Percentiles rank a stretch among this genome's conserved stretches.
phyloP scores from a whole-genome alignment of 2,113 vertebrate genomes.

The Corythaixoides concolor region DNA sequence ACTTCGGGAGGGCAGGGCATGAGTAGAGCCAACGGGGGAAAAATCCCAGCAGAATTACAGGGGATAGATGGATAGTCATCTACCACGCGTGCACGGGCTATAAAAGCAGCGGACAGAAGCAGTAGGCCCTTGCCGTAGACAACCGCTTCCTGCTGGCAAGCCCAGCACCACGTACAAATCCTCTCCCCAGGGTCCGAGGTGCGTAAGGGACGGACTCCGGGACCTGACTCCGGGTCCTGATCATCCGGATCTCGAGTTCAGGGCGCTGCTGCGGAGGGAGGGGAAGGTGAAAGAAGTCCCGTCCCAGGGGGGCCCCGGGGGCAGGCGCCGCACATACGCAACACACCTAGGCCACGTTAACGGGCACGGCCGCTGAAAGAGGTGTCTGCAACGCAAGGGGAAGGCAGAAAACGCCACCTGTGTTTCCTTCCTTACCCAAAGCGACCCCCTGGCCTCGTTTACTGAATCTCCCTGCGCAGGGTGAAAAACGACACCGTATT shows the following conservation, averaged over 20 bases:
- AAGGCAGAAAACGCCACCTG: fast-evolving
- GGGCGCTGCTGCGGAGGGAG: background rate
- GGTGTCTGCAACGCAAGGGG: background rate
- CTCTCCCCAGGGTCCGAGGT: background rate
- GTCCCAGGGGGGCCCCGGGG: background rate
- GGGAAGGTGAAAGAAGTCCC: background rate
- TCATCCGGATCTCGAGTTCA: background rate
- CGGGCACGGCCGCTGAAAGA: background rate
- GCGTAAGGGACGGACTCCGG: background rate
- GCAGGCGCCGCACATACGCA: fast-evolving
- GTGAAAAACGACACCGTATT: background rate
- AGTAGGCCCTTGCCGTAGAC: fast-evolving
- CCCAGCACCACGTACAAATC: slow-evolving; percentile 48
- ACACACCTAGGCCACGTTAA: fast-evolving
- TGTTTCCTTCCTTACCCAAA: background rate
- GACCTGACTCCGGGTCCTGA: background rate
- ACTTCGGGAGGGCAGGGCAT: background rate
- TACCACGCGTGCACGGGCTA: background rate
- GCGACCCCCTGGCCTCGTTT: background rate
- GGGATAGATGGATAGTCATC: background rate
- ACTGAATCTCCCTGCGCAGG: background rate
- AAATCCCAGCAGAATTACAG: background rate
- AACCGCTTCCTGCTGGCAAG: background rate
- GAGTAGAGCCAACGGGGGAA: background rate
- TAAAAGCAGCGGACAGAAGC: background rate